A percentile compares a stretch with the other conserved stretches of the same genome.
Conservation (phyloP, 2,888 invertebrate species). For the Galeopsomyia nigrocyanea region DNA sequence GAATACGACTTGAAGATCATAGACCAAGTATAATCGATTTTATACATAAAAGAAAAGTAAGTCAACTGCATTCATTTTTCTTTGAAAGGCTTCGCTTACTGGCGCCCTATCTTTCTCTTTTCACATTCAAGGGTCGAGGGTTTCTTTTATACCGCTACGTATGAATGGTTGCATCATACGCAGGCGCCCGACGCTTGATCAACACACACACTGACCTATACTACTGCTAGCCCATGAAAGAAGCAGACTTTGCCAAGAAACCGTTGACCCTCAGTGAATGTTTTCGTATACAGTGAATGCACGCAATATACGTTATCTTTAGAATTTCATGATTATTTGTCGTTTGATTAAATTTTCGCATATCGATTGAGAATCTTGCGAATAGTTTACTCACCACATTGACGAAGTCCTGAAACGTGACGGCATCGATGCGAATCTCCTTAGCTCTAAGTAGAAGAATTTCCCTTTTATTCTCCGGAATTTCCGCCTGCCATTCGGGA, state of each 20-base stretch:
- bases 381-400: constrained; percentile 86
- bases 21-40: constrained; percentile 9
- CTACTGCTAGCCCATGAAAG: constrained; percentile 5
- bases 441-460: constrained; percentile 68
- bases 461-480: constrained; percentile 82
- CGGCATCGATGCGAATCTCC: constrained; percentile 73
- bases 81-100: not conserved
- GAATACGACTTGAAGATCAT: too few species aligned
- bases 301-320: too few species aligned
- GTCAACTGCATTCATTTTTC: constrained; percentile 9
- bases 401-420: constrained; percentile 94
- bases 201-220: constrained; percentile 19
- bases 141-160: constrained; percentile 14
- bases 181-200: constrained; percentile 26
- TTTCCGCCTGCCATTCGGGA: constrained; percentile 82
- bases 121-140: not conserved
- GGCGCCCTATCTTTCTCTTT: not conserved
- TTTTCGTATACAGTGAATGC: too few species aligned
- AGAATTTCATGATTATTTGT: too few species aligned
- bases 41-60: constrained; percentile 6
- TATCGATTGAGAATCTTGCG: too few species aligned
- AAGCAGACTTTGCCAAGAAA: too few species aligned
- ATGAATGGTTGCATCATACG: constrained; percentile 32
- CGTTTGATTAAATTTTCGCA: too few species aligned
- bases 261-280: too few species aligned